Conservation (phyloP, 2,888 invertebrate genomes). For the Andrena hattorfiana region DNA sequence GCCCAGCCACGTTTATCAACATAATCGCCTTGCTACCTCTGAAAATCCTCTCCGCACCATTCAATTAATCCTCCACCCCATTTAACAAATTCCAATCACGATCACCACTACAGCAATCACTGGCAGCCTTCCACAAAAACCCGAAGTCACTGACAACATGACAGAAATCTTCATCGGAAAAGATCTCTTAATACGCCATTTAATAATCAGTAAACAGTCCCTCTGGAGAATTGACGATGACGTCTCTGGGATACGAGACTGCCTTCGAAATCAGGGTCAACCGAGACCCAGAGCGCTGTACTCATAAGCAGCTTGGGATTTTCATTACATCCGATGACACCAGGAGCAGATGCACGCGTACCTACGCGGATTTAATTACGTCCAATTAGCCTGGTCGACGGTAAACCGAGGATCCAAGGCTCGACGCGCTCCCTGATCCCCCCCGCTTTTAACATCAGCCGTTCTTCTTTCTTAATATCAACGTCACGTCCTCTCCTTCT, state of each 20-base stretch:
- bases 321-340: conserved; percentile 67
- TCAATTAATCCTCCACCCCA: not conserved
- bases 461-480: conserved; percentile 21
- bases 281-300: conserved; percentile 29
- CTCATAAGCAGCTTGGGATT: conserved; percentile 63
- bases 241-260: not conserved
- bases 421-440: not conserved
- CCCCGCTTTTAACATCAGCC: not conserved
- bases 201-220: conserved; percentile 7
- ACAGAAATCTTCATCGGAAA: not conserved
- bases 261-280: conserved; percentile 63
- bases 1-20: not conserved
- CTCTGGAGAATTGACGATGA: not conserved
- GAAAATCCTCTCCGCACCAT: not conserved
- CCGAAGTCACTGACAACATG: not conserved
- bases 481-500: not conserved
- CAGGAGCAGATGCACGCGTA: conserved; percentile 66
- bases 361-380: conserved; percentile 78
- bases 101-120: not conserved
- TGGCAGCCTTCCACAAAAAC: too few relatives aligned
- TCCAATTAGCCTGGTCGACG: conserved; percentile 76
- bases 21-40: not conserved
- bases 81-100: not conserved
- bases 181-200: not conserved
- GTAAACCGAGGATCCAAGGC: conserved; percentile 66